Percentiles rank a stretch among this genome's conserved stretches.
These are phyloP conservation scores for Bagarius yarrelli DNA, from an alignment of 2,113 vertebrate species.

Conservation along the genomic window DNA sequence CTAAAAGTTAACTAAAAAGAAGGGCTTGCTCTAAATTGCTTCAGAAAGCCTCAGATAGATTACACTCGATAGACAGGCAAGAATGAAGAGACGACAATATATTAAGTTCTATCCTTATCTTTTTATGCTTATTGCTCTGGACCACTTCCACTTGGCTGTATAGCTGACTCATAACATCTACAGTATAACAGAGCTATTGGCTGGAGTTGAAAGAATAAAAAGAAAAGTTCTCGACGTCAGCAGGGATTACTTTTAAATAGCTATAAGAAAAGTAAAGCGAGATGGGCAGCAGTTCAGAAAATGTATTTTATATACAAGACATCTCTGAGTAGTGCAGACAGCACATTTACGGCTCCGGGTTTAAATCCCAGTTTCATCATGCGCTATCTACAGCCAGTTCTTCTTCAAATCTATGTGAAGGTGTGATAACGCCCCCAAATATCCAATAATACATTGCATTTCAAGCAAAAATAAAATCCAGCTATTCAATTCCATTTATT, in stretches of 20 bases:
- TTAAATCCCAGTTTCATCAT: slow-evolving; percentile 11
- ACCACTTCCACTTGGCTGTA: slow-evolving; percentile 41
- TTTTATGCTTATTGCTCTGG: slow-evolving; percentile 47
- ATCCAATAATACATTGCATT: background rate
- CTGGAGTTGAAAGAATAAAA: slow-evolving; percentile 41
- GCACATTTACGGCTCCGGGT: background rate
- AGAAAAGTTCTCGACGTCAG: slow-evolving; percentile 34
- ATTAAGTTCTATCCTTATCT: slow-evolving; percentile 48
- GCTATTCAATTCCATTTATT: background rate
- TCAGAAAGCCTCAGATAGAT: slow-evolving; percentile 47
- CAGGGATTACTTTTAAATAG: slow-evolving; percentile 29
- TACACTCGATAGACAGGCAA: slow-evolving; percentile 31
- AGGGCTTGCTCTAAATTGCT: slow-evolving; percentile 48
- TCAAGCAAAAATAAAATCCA: background rate
- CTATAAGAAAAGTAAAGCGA: slow-evolving; percentile 12
- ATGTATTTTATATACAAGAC: slow-evolving; percentile 5
- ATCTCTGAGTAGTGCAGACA: background rate
- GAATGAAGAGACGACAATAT: slow-evolving; percentile 50
- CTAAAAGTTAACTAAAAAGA: slow-evolving; percentile 46
- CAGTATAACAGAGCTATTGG: slow-evolving; percentile 54
- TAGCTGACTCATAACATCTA: slow-evolving; percentile 51
- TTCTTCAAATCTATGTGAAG: background rate
- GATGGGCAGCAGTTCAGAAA: slow-evolving; percentile 11
- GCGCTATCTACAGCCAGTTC: background rate
- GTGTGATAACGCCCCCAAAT: background rate